Evolutionary conservation across 1,140 invertebrate species (phyloP).

Genomic region (Anastatus disparis): DNA sequence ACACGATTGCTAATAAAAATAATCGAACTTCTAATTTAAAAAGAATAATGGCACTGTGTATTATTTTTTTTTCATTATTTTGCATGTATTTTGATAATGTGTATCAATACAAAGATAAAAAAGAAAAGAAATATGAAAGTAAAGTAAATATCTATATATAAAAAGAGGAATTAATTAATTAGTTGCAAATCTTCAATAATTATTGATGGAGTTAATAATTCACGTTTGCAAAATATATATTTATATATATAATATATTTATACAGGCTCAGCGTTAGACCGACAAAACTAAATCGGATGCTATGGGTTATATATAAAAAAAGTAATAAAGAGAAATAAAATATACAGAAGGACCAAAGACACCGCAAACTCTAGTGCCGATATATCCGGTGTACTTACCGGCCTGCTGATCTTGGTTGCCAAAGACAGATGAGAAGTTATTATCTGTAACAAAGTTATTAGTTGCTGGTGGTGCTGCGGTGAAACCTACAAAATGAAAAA

Average conservation of each 20-base stretch:
- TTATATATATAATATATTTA: too few relatives aligned
- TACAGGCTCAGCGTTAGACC: constrained; percentile 29
- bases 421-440: constrained; percentile 86
- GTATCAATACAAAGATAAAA: constrained; percentile 15
- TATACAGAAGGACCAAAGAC: constrained; percentile 14
- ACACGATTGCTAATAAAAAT: constrained; percentile 12
- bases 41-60: neutral
- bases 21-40: constrained; percentile 20
- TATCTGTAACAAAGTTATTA: constrained; percentile 86
- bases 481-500: constrained; percentile 70
- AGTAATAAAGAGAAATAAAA: constrained; percentile 10
- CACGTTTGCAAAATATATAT: constrained; percentile 18
- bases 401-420: constrained; percentile 77
- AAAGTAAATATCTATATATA: too few relatives aligned
- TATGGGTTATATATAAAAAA: constrained; percentile 15
- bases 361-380: constrained; percentile 14
- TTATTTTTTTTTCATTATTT: constrained; percentile 11
- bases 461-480: constrained; percentile 68
- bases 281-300: constrained; percentile 29
- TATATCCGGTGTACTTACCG: constrained; percentile 67
- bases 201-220: constrained; percentile 15
- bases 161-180: constrained; percentile 1
- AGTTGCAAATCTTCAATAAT: constrained; percentile 11
- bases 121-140: neutral
- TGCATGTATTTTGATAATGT: constrained; percentile 25